A percentile compares a stretch with the other conserved stretches of the same genome.
These are phyloP conservation scores for Pseudochromis fuscus DNA, from an alignment of 2,797 vertebrate genomes.

Conservation along the genomic window DNA sequence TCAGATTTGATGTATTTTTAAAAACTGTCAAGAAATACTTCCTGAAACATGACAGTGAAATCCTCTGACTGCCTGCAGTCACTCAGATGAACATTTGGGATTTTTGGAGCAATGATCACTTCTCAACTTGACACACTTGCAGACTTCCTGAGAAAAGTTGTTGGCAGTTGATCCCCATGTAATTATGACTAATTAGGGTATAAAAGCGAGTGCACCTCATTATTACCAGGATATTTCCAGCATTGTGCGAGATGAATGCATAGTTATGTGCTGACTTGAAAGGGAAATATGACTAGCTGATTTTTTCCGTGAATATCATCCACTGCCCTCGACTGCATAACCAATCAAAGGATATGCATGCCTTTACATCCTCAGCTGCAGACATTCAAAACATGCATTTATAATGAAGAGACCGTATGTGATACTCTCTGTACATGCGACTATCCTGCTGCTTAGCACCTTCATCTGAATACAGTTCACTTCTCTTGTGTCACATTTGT, in stretches of 20 bases:
- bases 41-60: background rate
- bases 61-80: slow-evolving; percentile 13
- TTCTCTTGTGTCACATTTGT: slow-evolving; percentile 28
- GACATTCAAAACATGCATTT: slow-evolving; percentile 6
- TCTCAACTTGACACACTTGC: slow-evolving; percentile 22
- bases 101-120: slow-evolving; percentile 5
- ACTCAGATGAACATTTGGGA: slow-evolving; percentile 43
- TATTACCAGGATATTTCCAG: slow-evolving; percentile 3
- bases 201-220: slow-evolving; percentile 12
- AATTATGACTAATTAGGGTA: slow-evolving; percentile 2
- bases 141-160: slow-evolving; percentile 16
- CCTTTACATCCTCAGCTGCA: background rate
- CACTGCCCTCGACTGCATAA: background rate
- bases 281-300: slow-evolving; percentile 9
- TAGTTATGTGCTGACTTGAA: slow-evolving; percentile 9
- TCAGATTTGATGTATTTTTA: too few species aligned
- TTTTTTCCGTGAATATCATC: background rate
- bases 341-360: background rate
- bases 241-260: background rate
- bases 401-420: slow-evolving; percentile 4
- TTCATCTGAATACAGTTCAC: slow-evolving; percentile 30
- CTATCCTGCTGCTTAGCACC: background rate
- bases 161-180: slow-evolving; percentile 7
- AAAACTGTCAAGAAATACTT: background rate
- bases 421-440: background rate